Conservation (phyloP, 2,797 vertebrate species). For the Alectoris magna region DNA sequence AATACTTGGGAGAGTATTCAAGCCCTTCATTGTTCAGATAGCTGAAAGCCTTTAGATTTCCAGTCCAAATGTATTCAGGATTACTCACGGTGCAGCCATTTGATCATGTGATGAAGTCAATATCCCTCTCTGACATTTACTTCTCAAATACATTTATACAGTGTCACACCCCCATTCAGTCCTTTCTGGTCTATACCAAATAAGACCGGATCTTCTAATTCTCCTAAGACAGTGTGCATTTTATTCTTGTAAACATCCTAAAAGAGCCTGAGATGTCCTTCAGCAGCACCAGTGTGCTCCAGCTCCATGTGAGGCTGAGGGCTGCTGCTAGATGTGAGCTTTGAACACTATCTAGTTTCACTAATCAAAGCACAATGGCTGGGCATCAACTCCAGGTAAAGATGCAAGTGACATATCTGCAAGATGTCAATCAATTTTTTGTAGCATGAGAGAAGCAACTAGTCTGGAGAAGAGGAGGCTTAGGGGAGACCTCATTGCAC, state of each 20-base stretch:
- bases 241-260: background rate
- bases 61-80: constrained; percentile 9
- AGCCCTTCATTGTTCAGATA: background rate
- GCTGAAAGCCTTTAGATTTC: constrained; percentile 16
- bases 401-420: background rate
- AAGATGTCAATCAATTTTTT: background rate
- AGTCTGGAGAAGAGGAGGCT: background rate
- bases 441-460: background rate
- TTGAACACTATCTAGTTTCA: background rate
- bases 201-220: constrained; percentile 1
- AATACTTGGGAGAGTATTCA: background rate
- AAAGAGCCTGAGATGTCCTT: background rate
- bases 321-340: background rate
- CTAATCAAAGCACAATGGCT: background rate
- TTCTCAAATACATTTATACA: constrained; percentile 58
- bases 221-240: background rate
- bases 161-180: background rate
- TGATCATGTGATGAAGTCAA: constrained; percentile 50
- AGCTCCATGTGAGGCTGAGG: background rate
- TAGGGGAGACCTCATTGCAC: no score
- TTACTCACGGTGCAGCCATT: constrained; percentile 48
- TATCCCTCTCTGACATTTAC: constrained; percentile 60
- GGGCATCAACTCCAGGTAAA: background rate
- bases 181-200: constrained; percentile 4
- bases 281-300: background rate